Conservation (phyloP, 2,888 invertebrate genomes). For the Halictus quadricinctus region DNA sequence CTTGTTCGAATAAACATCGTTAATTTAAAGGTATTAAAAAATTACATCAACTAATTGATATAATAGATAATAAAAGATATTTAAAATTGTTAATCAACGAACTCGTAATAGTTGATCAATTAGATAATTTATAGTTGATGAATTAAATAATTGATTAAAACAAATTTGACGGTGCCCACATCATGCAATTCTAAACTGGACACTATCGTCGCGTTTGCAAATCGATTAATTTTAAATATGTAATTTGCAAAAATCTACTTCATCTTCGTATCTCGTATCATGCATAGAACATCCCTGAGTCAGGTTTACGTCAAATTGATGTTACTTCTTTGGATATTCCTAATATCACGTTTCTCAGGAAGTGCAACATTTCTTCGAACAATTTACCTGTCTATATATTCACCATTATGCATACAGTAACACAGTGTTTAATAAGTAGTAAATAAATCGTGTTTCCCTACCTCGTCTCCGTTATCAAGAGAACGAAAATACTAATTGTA, state of each 20-base stretch:
- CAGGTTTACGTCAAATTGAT: neutral
- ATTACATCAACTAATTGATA: too few relatives aligned
- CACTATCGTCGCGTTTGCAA: neutral
- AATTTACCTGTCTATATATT: neutral
- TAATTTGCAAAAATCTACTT: neutral
- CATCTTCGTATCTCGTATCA: neutral
- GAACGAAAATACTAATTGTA: neutral
- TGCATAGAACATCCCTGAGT: neutral
- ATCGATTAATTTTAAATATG: neutral
- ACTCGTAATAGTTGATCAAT: neutral
- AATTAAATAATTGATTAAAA: too few relatives aligned
- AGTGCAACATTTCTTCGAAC: slow-evolving; percentile 4
- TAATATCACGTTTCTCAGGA: neutral
- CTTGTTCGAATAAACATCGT: neutral
- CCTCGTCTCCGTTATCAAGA: neutral
- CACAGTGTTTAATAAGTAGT: neutral
- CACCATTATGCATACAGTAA: neutral
- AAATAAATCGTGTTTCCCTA: neutral
- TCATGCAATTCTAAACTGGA: neutral
- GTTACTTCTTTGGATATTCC: neutral
- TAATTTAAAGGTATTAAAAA: too few relatives aligned
- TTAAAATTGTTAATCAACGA: neutral
- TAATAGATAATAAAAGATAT: too few relatives aligned
- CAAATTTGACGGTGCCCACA: neutral
- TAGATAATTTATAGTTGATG: too few relatives aligned